Evolutionary conservation across 2,797 vertebrate genomes (phyloP).

Genomic region (Nasua narica): DNA sequence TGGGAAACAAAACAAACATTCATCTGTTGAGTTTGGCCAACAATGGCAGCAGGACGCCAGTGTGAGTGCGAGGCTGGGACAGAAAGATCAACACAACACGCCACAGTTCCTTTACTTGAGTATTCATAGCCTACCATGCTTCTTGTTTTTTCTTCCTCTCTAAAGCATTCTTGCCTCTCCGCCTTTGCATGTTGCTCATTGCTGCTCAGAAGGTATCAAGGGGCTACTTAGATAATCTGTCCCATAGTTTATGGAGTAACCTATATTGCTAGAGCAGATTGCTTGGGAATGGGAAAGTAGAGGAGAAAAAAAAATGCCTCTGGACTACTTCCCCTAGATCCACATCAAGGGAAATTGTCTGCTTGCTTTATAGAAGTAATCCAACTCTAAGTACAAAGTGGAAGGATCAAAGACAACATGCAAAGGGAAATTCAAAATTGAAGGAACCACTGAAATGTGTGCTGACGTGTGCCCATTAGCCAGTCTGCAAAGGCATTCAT

Average conservation of each 20-base stretch:
- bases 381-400: conserved; percentile 30
- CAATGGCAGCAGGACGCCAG: background rate
- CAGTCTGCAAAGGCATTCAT: conserved; percentile 44
- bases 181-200: background rate
- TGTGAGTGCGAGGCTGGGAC: background rate
- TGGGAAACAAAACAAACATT: background rate
- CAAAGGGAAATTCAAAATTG: conserved; percentile 40
- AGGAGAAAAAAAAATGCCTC: background rate
- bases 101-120: background rate
- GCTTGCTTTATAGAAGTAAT: conserved; percentile 44
- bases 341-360: conserved; percentile 37
- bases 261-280: background rate
- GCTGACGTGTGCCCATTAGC: background rate
- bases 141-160: background rate
- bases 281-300: background rate
- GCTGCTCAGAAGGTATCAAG: background rate
- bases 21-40: background rate
- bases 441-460: background rate
- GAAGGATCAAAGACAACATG: conserved; percentile 61
- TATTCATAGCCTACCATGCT: background rate
- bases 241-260: background rate
- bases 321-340: background rate
- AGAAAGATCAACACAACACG: background rate
- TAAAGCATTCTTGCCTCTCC: background rate
- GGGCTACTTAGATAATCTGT: background rate